These are phyloP conservation scores for Melanogrammus aeglefinus DNA, from an alignment of 2,797 vertebrate genomes.

Conservation along the genomic window DNA sequence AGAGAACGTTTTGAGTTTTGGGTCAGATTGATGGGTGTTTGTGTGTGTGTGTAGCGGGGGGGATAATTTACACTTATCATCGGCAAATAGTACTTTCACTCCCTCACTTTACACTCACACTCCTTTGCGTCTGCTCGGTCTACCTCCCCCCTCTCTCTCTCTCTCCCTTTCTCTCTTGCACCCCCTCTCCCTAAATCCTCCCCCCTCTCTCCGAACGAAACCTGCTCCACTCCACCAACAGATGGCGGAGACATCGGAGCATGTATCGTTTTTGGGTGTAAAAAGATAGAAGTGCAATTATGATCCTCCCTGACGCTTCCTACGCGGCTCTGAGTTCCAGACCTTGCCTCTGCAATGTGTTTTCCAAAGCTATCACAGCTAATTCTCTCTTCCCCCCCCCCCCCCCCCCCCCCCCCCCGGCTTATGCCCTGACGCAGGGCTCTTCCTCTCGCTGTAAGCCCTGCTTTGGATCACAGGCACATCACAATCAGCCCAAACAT, in stretches of 20 bases:
- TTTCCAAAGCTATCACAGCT: conserved; percentile 57
- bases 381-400: conserved; percentile 27
- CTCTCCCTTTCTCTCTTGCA: conserved; percentile 14
- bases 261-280: conserved; percentile 22
- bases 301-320: conserved; percentile 66
- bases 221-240: conserved; percentile 37
- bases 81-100: no score
- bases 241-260: conserved; percentile 49
- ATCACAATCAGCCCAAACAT: conserved; percentile 59
- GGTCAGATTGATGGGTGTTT: no score
- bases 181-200: no score
- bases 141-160: neutral
- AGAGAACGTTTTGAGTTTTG: neutral
- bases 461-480: conserved; percentile 44
- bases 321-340: conserved; percentile 40
- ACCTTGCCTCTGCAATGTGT: conserved; percentile 42
- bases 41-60: no score
- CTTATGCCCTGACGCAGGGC: conserved; percentile 53
- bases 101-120: neutral
- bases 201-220: conserved; percentile 28
- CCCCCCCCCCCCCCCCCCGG: conserved; percentile 37
- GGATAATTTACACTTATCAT: no score
- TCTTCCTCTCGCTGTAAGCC: conserved; percentile 49
- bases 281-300: conserved; percentile 52
- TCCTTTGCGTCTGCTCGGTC: neutral